Evolutionary conservation across 2,797 vertebrate species (phyloP), one percentile per base, ranked within the genome.

Genomic region (Myiotriccus ornatus): DNA sequence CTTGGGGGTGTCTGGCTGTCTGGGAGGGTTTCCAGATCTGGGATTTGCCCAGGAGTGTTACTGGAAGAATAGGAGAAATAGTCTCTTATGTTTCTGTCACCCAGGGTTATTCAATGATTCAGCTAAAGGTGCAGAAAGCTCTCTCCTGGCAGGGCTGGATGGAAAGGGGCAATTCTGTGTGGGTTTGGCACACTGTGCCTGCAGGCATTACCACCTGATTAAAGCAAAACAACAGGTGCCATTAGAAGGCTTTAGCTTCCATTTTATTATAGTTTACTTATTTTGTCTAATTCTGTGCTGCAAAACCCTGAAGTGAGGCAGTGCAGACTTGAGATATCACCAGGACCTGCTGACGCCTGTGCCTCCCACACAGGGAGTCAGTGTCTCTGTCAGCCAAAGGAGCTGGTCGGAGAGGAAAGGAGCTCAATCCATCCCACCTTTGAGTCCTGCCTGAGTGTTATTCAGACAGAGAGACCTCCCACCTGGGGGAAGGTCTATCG

Each of bases 321-420:
- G 0, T 25, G 53, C 34, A 71, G 67, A 28, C 17, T 6, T 5
- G 0, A 34, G 22, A 25, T 28, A 34, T 32, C 21, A 47, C n/a
- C 55, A 60, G 50, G 25, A 44, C 14, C 32, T 89, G 44, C 41
- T 46, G 25, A 21, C 37, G 32, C n/a, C 32, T 52, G 9, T 74
- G 12, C 32, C 13, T 67, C 75, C 46, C 28, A 7, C 6, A 4
- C 28, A 60, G 17, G 19, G 14, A 35, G 19, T 24, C 22, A 2
- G 22, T 12, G 14, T 37, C 1, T 0, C 37, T 57, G 60, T 34
- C 27, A 28, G 35, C 35, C 1, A 2, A 59, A n/a, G n/a, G 35
- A 62, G 27, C 16, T 74, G n/a, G 34, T 6, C 41, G 62, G 19
- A 70, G 30, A 47, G 25, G 19, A 60, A n/a, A 41, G 62, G 12